These are phyloP conservation scores for Tenebrio molitor DNA, from an alignment of 1,140 invertebrate species.

Conservation along the genomic window DNA sequence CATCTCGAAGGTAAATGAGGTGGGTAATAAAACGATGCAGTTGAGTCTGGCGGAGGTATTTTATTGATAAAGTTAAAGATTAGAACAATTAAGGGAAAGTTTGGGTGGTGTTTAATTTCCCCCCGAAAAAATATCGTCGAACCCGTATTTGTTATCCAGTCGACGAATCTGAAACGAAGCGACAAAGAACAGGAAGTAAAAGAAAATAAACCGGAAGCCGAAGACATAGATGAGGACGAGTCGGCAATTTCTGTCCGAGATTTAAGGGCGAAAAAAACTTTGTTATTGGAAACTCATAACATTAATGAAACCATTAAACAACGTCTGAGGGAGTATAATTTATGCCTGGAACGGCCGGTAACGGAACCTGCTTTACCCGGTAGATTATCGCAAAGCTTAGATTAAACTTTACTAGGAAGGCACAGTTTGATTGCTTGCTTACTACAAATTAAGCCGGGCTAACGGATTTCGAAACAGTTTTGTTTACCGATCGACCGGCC, in stretches of 20 bases:
- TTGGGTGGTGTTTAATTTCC: constrained; percentile 22
- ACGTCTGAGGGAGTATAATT: constrained; percentile 40
- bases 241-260: constrained; percentile 10
- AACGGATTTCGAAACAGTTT: constrained; percentile 30
- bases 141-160: constrained; percentile 17
- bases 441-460: constrained; percentile 26
- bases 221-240: constrained; percentile 34
- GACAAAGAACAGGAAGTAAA: constrained; percentile 32
- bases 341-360: constrained; percentile 33
- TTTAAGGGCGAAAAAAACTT: constrained; percentile 14
- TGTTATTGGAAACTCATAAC: constrained; percentile 39
- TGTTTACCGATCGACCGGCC: constrained; percentile 19
- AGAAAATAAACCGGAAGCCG: constrained; percentile 28
- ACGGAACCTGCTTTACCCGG: constrained; percentile 35
- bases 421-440: constrained; percentile 37
- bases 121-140: constrained; percentile 22
- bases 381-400: constrained; percentile 37
- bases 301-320: constrained; percentile 39
- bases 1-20: too few relatives aligned
- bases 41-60: too few relatives aligned
- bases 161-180: background rate
- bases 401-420: constrained; percentile 38
- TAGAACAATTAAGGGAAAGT: constrained; percentile 7
- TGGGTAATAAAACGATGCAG: too few relatives aligned
- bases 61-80: background rate